Conservation (phyloP, 2,113 vertebrate species). For the Brienomyrus brachyistius region DNA sequence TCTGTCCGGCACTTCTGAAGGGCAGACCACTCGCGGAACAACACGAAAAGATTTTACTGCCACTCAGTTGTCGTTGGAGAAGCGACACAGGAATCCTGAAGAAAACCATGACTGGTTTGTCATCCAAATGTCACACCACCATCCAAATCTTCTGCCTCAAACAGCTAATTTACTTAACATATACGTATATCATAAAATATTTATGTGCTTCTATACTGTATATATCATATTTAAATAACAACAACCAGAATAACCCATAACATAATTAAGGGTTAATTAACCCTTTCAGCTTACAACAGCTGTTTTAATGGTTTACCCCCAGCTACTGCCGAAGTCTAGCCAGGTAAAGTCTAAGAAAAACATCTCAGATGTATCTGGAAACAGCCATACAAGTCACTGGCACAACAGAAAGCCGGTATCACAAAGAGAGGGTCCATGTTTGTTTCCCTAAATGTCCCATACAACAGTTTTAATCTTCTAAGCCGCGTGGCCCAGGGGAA, state of each 20-base stretch:
- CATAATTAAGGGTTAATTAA: background rate
- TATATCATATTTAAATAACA: constrained; percentile 1
- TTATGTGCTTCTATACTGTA: background rate
- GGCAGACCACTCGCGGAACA: no score
- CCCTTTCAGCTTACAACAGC: background rate
- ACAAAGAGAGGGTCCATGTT: background rate
- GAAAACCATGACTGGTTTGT: background rate
- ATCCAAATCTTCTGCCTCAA: background rate
- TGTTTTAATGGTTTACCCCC: background rate
- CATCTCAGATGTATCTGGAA: background rate
- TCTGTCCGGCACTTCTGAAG: background rate
- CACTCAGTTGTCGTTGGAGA: background rate
- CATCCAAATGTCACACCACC: background rate
- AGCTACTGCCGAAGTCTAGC: background rate
- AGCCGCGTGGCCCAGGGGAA: background rate
- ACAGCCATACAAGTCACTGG: background rate
- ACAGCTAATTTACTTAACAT: background rate
- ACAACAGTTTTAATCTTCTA: background rate
- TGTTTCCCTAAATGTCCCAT: background rate
- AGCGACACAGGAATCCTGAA: background rate
- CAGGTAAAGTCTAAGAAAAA: background rate
- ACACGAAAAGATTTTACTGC: background rate
- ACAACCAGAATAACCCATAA: background rate
- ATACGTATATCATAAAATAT: background rate
- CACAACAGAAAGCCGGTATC: background rate